Evolutionary conservation across 1,140 invertebrate genomes (phyloP).

Genomic region (Drosophila pruinosa): DNA sequence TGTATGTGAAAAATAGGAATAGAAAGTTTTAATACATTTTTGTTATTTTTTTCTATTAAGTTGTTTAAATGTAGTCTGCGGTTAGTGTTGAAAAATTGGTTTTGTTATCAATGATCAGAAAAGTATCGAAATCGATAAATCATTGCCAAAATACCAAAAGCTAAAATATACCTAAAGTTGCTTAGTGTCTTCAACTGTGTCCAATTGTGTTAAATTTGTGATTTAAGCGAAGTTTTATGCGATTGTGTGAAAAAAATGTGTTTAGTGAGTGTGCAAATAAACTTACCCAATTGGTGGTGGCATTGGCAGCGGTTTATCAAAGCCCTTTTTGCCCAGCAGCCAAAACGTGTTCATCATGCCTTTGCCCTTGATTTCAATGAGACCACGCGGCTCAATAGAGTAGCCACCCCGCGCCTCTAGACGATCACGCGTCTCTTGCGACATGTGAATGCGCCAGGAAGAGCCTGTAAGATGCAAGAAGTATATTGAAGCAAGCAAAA

Average conservation of each 20-base stretch:
- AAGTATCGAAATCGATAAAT: too few species aligned
- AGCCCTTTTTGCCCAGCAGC: constrained; percentile 94
- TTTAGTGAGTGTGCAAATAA: not conserved
- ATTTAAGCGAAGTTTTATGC: not conserved
- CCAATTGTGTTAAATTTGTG: not conserved
- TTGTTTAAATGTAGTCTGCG: too few species aligned
- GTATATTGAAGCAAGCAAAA: not conserved
- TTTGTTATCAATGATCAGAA: too few species aligned
- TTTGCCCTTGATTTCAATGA: constrained; percentile 94
- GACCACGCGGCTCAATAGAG: constrained; percentile 90
- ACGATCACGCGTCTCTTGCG: constrained; percentile 89
- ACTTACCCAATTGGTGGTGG: constrained; percentile 91
- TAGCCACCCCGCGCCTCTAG: constrained; percentile 91
- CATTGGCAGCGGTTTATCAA: constrained; percentile 91
- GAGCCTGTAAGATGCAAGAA: constrained; percentile 84
- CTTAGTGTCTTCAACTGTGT: too few species aligned
- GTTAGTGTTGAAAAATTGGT: too few species aligned
- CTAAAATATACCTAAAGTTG: too few species aligned
- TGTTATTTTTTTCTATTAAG: too few species aligned
- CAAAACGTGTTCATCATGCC: constrained; percentile 95
- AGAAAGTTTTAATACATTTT: not conserved
- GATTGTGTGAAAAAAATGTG: too few species aligned
- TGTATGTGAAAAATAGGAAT: not conserved
- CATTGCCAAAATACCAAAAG: too few species aligned
- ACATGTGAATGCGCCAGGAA: constrained; percentile 92